A percentile compares a stretch with the other conserved stretches of the same genome.
phyloP scores from a whole-genome alignment of 2,113 vertebrate species.

The Campylomormyrus numenius region DNA sequence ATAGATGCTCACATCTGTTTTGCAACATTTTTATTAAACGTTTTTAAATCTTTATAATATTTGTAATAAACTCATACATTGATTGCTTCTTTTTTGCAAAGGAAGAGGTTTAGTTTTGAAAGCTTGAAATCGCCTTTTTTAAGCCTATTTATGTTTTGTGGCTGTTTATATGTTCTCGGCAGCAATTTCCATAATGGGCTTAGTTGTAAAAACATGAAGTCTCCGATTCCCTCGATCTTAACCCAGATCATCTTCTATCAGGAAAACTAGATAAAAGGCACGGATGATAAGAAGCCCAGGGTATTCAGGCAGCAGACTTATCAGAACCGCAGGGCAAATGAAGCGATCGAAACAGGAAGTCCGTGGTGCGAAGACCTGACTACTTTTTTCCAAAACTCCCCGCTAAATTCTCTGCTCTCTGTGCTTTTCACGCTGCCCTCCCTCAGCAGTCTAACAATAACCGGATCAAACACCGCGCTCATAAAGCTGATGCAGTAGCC shows the following conservation, averaged over 20 bases:
- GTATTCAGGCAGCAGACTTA: not conserved
- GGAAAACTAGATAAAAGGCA: not conserved
- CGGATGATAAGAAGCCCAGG: not conserved
- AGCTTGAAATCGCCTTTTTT: not conserved
- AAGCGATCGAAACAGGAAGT: slow-evolving; percentile 12
- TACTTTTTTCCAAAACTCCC: not conserved
- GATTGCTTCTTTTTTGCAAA: not conserved
- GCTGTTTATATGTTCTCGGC: not conserved
- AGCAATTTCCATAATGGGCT: not conserved
- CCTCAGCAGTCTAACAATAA: not conserved
- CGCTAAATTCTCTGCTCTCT: not conserved
- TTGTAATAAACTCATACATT: not conserved
- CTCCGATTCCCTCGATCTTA: not conserved
- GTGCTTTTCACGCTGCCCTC: not conserved
- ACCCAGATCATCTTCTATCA: not conserved
- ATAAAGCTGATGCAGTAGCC: not conserved
- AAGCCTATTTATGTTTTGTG: not conserved
- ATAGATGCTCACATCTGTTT: not conserved
- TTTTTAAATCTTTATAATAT: not conserved
- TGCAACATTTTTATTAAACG: not conserved
- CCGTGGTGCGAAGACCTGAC: not conserved
- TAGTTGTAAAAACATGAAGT: not conserved
- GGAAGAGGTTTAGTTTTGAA: not conserved
- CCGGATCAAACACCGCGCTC: not conserved
- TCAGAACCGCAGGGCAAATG: not conserved